Evolutionary conservation across 92 coral and sea anemone genomes (phyloP).

Genomic region (Siderastrea radians): DNA sequence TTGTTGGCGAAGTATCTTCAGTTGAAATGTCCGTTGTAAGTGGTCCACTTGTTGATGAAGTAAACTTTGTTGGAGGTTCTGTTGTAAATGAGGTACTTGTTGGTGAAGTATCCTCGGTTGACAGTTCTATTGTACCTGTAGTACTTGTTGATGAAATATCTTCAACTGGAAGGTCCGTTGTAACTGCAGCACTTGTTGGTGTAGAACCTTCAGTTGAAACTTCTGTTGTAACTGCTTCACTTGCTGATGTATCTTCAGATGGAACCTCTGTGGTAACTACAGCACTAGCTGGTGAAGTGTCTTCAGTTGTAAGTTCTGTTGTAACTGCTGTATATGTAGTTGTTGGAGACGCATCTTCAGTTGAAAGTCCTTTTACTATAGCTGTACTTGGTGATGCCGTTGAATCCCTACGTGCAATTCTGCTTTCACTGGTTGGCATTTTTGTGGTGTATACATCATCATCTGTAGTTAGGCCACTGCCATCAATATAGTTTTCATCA

Average conservation of each 20-base stretch:
- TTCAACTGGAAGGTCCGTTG: not conserved
- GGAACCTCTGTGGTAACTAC: constrained; percentile 9
- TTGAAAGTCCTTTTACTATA: not conserved
- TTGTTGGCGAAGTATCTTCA: constrained; percentile 29
- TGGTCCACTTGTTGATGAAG: not conserved
- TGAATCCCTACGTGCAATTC: not conserved
- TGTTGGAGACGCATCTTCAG: not conserved
- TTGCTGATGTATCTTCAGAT: constrained; percentile 3
- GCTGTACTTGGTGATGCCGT: not conserved
- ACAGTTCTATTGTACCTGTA: not conserved
- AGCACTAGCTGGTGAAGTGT: not conserved
- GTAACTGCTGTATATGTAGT: not conserved
- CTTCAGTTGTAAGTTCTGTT: not conserved
- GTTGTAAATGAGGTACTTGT: not conserved
- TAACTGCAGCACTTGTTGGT: not conserved
- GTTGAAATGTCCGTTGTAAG: not conserved
- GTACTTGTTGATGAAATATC: constrained; percentile 32
- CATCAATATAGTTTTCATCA: too few species aligned
- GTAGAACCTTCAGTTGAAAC: not conserved
- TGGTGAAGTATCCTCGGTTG: not conserved
- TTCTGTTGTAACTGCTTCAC: constrained; percentile 5
- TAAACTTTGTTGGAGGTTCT: not conserved
- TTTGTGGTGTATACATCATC: not conserved
- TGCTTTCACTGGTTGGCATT: not conserved
- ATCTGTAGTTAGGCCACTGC: too few species aligned